Evolutionary conservation across 2,888 invertebrate species (phyloP), one percentile per base, ranked within the genome.

Genomic region (Metopia argyrocephala): DNA sequence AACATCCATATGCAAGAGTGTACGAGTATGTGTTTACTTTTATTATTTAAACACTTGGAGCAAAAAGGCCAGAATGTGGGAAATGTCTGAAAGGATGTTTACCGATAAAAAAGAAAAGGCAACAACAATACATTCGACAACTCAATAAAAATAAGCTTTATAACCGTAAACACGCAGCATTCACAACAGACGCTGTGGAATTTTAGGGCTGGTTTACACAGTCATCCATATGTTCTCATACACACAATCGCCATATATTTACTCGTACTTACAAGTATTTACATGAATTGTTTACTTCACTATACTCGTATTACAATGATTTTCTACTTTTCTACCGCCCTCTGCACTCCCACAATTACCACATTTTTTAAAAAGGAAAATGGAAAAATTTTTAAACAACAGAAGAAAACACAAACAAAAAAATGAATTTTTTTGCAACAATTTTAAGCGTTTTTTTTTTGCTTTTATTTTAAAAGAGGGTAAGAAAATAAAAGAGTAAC

Each of bases 101-200:
- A 52, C 25, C 5, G n/a, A 28, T 18, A 27, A 25, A 21, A 28
- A 38, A 18, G 18, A 28, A 38, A 27, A 21, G 9, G 31, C n/a
- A 61, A 20, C 27, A 61, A 18, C 48, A 65, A 61, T 71, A 81
- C 66, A 79, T 85, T 86, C 87, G 85, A 88, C 87, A 89, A 86
- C 89, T 88, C 88, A 89, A 89, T 89, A 89, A 89, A 64, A 89
- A 88, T 89, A 85, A 89, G 87, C 86, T 89, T 89, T 89, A 88
- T 89, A 87, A 84, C 85, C 83, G 84, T 84, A 84, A 85, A 83
- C 65, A 46, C 27, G 27, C 50, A 79, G 57, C 74, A 76, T 48
- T 48, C 20, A 45, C 15, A 12, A 9, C 23, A 38, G 61, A 56
- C 31, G 46, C 52, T 76, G n/a, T 27, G 38, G 38, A 38, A 38